Conservation (phyloP, 2,888 invertebrate genomes). For the Fragum whitleyi region DNA sequence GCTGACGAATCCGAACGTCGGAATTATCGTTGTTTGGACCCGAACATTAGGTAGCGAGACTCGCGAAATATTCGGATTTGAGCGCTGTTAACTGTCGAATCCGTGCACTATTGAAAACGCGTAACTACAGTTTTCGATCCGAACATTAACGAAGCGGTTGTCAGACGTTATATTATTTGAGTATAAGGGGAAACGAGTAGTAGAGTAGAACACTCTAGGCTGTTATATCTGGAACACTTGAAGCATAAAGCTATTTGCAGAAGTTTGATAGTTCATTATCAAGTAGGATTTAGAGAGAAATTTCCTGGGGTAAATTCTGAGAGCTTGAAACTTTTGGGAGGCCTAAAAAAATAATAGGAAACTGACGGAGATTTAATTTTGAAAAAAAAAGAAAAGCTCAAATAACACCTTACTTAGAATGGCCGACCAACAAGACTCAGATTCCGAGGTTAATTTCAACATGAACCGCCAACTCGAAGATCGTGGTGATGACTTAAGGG, state of each 20-base stretch:
- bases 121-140: not conserved
- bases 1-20: not conserved
- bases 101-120: not conserved
- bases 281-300: too few relatives aligned
- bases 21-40: too few relatives aligned
- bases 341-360: too few relatives aligned
- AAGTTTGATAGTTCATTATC: too few relatives aligned
- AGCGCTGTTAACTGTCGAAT: too few relatives aligned
- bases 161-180: not conserved
- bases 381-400: not conserved
- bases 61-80: too few relatives aligned
- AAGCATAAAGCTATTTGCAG: not conserved
- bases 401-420: not conserved
- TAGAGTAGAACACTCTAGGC: not conserved
- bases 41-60: too few relatives aligned
- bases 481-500: slow-evolving; percentile 5
- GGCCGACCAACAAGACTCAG: slow-evolving; percentile 30
- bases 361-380: not conserved
- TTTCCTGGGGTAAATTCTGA: too few relatives aligned
- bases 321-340: too few relatives aligned
- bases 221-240: not conserved
- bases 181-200: not conserved
- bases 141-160: not conserved
- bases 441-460: slow-evolving; percentile 40
- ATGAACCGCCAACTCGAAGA: slow-evolving; percentile 20